Evolutionary conservation across 2,113 vertebrate species (phyloP).

Genomic region (Turdus rufiventris): DNA sequence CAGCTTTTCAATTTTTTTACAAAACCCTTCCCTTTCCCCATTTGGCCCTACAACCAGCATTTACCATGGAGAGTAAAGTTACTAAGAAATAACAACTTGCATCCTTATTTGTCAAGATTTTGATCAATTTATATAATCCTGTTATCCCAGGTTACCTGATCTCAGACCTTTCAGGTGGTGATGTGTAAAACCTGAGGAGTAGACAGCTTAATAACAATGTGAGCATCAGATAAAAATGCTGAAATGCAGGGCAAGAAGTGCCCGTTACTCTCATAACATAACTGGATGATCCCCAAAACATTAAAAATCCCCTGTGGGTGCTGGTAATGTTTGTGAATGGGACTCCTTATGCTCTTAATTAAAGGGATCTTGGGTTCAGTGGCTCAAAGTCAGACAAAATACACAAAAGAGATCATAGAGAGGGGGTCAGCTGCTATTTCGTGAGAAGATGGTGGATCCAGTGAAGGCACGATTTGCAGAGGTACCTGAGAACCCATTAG

Average conservation of each 20-base stretch:
- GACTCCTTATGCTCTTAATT: background rate
- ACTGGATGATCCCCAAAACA: background rate
- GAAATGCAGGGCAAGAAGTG: background rate
- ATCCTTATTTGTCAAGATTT: background rate
- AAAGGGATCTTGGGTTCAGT: background rate
- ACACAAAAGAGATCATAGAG: background rate
- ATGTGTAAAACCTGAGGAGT: background rate
- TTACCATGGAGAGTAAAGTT: background rate
- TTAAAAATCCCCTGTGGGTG: background rate
- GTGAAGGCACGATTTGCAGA: background rate
- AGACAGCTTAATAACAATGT: background rate
- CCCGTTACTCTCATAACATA: background rate
- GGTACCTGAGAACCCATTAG: background rate
- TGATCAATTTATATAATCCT: background rate
- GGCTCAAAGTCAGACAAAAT: background rate
- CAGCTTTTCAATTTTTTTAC: background rate
- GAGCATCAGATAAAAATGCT: background rate
- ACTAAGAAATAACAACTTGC: background rate
- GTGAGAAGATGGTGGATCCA: background rate
- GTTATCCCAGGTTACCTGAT: background rate
- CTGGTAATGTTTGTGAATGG: no score
- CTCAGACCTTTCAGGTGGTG: background rate
- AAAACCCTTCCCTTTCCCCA: background rate
- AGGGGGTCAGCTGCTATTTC: background rate
- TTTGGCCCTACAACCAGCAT: background rate